These are phyloP conservation scores for Callimorpha dominula DNA, from an alignment of 2,888 invertebrate genomes.

Conservation along the genomic window DNA sequence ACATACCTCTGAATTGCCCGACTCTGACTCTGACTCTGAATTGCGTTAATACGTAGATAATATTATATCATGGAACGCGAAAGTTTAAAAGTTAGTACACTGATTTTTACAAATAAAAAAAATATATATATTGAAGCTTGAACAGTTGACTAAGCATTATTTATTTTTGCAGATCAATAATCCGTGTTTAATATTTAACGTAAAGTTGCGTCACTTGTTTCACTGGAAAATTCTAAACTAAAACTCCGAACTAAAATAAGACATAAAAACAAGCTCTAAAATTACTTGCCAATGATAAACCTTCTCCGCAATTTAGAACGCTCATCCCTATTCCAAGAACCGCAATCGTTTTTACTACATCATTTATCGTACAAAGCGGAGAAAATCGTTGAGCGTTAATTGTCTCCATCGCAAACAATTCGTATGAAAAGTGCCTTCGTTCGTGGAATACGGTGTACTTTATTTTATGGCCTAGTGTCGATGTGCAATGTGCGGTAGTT, in stretches of 20 bases:
- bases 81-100: no score
- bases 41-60: no score
- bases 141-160: no score
- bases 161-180: no score
- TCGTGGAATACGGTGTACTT: constrained; percentile 42
- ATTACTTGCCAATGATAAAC: constrained; percentile 47
- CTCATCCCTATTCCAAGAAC: constrained; percentile 47
- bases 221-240: no score
- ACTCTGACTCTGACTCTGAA: no score
- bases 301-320: constrained; percentile 40
- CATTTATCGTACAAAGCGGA: constrained; percentile 51
- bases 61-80: no score
- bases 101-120: no score
- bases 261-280: constrained; percentile 22
- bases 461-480: constrained; percentile 43
- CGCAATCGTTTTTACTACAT: constrained; percentile 52
- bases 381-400: constrained; percentile 50
- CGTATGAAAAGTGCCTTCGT: constrained; percentile 47
- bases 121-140: no score
- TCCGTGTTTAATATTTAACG: no score
- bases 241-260: background rate
- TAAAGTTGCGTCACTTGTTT: no score
- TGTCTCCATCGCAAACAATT: constrained; percentile 49
- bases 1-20: no score
- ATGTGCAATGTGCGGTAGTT: constrained; percentile 7